Percentiles rank a stretch among this genome's conserved stretches.
phyloP scores from a whole-genome alignment of 2,113 vertebrate species.

The Syrmaticus mikado region DNA sequence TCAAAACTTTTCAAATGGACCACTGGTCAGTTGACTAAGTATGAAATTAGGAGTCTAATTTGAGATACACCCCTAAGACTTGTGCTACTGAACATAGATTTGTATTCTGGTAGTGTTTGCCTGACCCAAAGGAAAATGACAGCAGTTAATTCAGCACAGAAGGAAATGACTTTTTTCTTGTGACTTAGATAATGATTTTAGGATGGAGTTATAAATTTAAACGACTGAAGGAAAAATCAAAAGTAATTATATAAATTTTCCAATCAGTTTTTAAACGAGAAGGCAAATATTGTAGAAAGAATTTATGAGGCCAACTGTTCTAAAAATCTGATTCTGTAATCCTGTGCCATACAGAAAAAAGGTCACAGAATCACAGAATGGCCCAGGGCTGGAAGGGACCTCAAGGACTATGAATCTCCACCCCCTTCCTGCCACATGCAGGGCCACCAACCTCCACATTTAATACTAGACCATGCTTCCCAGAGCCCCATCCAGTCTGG shows the following conservation, averaged over 20 bases:
- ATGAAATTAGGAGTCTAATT: neutral
- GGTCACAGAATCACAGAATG: neutral
- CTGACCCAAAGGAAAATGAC: neutral
- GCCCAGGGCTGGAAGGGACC: too few relatives aligned
- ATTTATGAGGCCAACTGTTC: neutral
- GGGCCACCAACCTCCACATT: too few relatives aligned
- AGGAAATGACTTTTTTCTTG: neutral
- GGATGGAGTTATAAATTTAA: neutral
- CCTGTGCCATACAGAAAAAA: neutral
- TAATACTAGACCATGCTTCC: too few relatives aligned
- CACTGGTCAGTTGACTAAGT: neutral
- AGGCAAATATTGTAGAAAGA: neutral
- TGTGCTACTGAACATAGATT: neutral
- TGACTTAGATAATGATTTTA: neutral
- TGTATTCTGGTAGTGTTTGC: neutral
- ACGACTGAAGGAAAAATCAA: neutral
- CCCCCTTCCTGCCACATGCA: too few relatives aligned
- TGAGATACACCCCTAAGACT: neutral
- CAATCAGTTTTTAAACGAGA: neutral
- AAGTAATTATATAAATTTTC: neutral
- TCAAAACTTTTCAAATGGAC: neutral
- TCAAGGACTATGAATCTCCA: too few relatives aligned
- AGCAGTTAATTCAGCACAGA: neutral
- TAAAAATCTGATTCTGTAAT: slow-evolving; percentile 7
- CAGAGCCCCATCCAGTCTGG: too few relatives aligned